A percentile compares a stretch with the other conserved stretches of the same genome.
phyloP scores from a whole-genome alignment of 2,113 vertebrate species.

The Percopsis transmontana region DNA sequence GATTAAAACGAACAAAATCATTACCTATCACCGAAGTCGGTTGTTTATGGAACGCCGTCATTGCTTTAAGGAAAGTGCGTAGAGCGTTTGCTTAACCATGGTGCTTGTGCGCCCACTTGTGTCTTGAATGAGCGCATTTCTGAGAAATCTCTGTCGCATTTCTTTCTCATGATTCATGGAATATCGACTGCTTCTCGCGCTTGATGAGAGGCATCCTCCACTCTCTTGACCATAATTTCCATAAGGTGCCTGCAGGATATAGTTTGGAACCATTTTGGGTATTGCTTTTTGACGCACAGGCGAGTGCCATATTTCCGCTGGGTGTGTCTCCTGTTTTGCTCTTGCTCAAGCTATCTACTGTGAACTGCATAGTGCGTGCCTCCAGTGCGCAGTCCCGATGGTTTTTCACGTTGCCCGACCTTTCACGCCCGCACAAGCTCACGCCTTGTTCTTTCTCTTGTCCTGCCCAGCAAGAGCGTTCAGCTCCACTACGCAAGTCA shows the following conservation, averaged over 20 bases:
- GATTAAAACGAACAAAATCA: conserved; percentile 61
- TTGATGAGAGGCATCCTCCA: conserved; percentile 47
- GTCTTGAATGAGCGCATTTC: conserved; percentile 59
- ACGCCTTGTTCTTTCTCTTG: not conserved
- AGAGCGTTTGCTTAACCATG: conserved; percentile 52
- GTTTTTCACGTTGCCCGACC: conserved; percentile 15
- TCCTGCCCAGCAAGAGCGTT: not conserved
- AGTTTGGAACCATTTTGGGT: conserved; percentile 50
- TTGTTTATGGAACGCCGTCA: conserved; percentile 63
- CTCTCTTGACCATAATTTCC: conserved; percentile 40
- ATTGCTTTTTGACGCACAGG: conserved; percentile 51
- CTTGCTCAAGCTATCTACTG: conserved; percentile 43
- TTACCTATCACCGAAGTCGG: conserved; percentile 68
- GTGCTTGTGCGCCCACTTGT: conserved; percentile 55
- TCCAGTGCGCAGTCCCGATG: conserved; percentile 48
- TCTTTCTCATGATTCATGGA: conserved; percentile 46
- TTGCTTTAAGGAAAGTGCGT: conserved; percentile 55
- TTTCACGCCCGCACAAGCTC: not conserved
- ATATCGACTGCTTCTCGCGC: conserved; percentile 42
- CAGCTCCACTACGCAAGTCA: not conserved
- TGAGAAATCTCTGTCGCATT: conserved; percentile 54
- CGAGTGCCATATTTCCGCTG: conserved; percentile 63
- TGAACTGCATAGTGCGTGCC: conserved; percentile 48
- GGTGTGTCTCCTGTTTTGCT: conserved; percentile 60
- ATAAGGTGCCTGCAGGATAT: conserved; percentile 36